Evolutionary conservation across 2,888 invertebrate genomes (phyloP).

Genomic region (Eilema griseolum): DNA sequence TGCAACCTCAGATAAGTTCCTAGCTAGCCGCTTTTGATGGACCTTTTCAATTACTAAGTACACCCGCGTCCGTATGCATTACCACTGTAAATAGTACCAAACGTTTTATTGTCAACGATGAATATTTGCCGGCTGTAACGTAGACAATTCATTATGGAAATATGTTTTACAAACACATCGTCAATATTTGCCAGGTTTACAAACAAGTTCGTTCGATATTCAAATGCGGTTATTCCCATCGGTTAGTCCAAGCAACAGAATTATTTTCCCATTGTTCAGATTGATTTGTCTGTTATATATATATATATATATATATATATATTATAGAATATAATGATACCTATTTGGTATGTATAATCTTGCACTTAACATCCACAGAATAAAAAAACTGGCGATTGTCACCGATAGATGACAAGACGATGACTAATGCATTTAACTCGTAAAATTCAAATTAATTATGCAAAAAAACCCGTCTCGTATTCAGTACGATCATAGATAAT

Average conservation of each 20-base stretch:
- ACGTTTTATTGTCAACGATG: slow-evolving; percentile 26
- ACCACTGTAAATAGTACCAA: slow-evolving; percentile 34
- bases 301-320: no score
- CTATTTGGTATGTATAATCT: background rate
- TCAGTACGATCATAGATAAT: background rate
- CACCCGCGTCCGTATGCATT: slow-evolving; percentile 36
- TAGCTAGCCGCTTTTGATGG: slow-evolving; percentile 32
- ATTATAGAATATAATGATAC: background rate
- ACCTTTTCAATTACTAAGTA: slow-evolving; percentile 33
- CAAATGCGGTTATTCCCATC: background rate
- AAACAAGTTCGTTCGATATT: background rate
- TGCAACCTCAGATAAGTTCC: slow-evolving; percentile 45
- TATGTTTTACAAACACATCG: slow-evolving; percentile 43
- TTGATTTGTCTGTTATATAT: background rate
- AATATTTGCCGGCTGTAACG: slow-evolving; percentile 40
- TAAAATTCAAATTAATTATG: slow-evolving; percentile 36
- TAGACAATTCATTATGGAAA: slow-evolving; percentile 50
- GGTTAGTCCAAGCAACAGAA: background rate
- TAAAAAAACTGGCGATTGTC: background rate
- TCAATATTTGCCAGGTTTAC: slow-evolving; percentile 47
- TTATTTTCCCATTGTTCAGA: background rate
- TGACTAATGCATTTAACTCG: slow-evolving; percentile 45
- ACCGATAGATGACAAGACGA: background rate
- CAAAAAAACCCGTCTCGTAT: slow-evolving; percentile 13
- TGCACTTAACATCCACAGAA: background rate